Percentiles rank a stretch among this genome's conserved stretches.
These are phyloP conservation scores for Crocallis elinguaria DNA, from an alignment of 2,888 invertebrate species.

Conservation along the genomic window DNA sequence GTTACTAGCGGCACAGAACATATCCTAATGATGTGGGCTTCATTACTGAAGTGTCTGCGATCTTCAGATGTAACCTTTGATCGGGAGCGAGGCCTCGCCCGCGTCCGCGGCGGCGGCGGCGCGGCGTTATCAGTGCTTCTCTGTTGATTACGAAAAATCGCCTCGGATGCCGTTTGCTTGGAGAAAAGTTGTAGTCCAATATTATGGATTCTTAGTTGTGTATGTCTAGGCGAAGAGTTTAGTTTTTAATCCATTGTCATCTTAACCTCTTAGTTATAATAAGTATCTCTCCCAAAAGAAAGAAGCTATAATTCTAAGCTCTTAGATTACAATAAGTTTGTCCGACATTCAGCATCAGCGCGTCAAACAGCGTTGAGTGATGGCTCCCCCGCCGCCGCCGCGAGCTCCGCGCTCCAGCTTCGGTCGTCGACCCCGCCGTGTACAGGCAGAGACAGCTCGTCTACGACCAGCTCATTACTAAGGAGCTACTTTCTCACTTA, in stretches of 20 bases:
- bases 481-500: background rate
- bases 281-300: too few relatives aligned
- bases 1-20: background rate
- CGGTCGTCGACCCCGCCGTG: background rate
- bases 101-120: background rate
- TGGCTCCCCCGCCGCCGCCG: background rate
- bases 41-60: too few relatives aligned
- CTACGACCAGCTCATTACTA: background rate
- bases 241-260: background rate
- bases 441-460: background rate
- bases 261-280: background rate
- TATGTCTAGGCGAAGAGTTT: background rate
- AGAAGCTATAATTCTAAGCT: too few relatives aligned
- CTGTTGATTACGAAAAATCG: conserved; percentile 12
- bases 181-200: conserved; percentile 6
- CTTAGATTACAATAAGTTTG: too few relatives aligned
- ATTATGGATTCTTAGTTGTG: conserved; percentile 5
- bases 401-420: background rate
- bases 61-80: too few relatives aligned
- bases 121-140: background rate
- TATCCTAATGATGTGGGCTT: background rate
- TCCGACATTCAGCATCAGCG: too few relatives aligned
- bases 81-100: too few relatives aligned
- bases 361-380: background rate
- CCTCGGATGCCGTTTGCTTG: conserved; percentile 5